Evolutionary conservation across 2,888 invertebrate genomes (phyloP).

Genomic region (Cryptosula pallasiana): DNA sequence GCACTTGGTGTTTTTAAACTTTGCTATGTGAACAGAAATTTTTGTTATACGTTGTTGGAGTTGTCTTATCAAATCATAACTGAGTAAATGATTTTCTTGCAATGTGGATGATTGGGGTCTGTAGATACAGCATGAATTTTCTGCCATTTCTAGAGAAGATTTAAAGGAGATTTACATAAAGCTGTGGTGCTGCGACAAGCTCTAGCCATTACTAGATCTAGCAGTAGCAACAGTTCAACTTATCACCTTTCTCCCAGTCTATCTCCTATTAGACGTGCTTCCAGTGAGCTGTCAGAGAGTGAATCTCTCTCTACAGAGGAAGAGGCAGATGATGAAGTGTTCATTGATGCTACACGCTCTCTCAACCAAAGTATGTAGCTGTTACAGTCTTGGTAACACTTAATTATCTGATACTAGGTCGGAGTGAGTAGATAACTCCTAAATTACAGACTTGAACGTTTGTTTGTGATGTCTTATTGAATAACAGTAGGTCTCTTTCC

Average conservation of each 20-base stretch:
- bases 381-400: too few species aligned
- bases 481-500: too few species aligned
- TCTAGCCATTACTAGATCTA: neutral
- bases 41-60: too few species aligned
- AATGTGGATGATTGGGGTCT: neutral
- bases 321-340: too few species aligned
- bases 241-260: neutral
- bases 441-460: too few species aligned
- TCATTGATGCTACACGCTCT: too few species aligned
- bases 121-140: neutral
- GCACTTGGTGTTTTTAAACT: neutral
- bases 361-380: too few species aligned
- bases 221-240: neutral
- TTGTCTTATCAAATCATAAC: too few species aligned
- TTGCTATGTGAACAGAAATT: neutral
- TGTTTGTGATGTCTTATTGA: too few species aligned
- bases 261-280: neutral
- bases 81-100: too few species aligned
- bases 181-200: neutral
- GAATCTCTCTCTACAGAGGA: neutral
- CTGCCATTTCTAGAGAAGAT: neutral
- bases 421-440: too few species aligned
- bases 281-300: neutral
- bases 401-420: too few species aligned
- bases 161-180: neutral